Conservation (phyloP, 35 echinoderm and acorn worm genomes). For the Apostichopus parvimensis region DNA sequence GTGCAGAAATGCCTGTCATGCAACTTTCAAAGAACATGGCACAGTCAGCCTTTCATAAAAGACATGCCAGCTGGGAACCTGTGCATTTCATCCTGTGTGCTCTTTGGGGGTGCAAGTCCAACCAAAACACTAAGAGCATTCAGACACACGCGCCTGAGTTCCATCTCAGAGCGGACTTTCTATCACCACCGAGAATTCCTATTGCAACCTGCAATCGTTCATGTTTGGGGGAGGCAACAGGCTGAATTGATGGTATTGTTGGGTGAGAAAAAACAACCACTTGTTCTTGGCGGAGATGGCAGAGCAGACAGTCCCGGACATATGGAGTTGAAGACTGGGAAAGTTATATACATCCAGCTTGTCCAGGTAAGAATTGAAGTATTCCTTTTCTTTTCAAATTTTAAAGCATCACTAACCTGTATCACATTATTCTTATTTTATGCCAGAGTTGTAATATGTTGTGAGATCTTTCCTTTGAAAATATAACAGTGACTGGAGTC, state of each 20-base stretch:
- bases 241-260: too few relatives aligned
- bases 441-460: too few relatives aligned
- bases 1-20: constrained; percentile 53
- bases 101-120: constrained; percentile 61
- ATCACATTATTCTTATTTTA: too few relatives aligned
- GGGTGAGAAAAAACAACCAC: neutral
- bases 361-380: constrained; percentile 30
- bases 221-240: too few relatives aligned
- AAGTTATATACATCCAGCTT: constrained; percentile 35
- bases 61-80: constrained; percentile 69
- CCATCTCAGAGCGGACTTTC: too few relatives aligned
- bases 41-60: constrained; percentile 61
- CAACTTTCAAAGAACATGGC: constrained; percentile 13
- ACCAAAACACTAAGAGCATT: constrained; percentile 46
- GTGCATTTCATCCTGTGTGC: constrained; percentile 40
- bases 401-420: too few relatives aligned
- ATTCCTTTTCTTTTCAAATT: too few relatives aligned
- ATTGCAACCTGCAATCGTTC: too few relatives aligned
- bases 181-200: too few relatives aligned
- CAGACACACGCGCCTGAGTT: neutral
- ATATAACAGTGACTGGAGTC: too few relatives aligned
- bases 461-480: too few relatives aligned
- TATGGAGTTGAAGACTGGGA: constrained; percentile 35
- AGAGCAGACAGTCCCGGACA: constrained; percentile 52
- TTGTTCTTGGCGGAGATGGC: constrained; percentile 58